Evolutionary conservation across 2,888 invertebrate genomes (phyloP), one percentile per base, ranked within the genome.

Genomic region (Sisyra terminalis): DNA sequence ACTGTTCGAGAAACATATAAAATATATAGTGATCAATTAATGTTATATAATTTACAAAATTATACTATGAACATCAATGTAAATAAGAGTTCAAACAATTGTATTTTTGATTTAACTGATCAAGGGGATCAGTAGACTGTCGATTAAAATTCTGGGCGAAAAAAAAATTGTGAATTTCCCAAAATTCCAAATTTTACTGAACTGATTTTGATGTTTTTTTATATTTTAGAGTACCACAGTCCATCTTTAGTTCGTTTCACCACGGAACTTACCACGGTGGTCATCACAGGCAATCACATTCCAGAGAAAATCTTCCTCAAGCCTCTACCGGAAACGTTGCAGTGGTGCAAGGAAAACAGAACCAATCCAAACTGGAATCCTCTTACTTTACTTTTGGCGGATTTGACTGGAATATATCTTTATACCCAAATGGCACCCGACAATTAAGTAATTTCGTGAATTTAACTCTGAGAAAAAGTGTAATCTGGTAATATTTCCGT

Each of bases 361-460:
- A 32, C 34, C 32, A 35, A 31, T 17, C 29, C 14, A 70, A 70
- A 50, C 55, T 75, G 42, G 78, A 78, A 54, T 74, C 75, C 2
- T 64, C 70, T n/a, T 76, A 73, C 53, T 84, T 86, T 58, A 74
- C 78, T 1, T 86, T 83, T 57, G 84, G 84, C 7, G 78, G 81
- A 18, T 84, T 81, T 58, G 85, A 86, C 55, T 86, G 86, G 86
- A 82, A 80, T 52, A 66, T 85, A 36, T 67, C 75, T 2, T 70
- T 76, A 34, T 69, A 65, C 50, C 74, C 71, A 2, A 66, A 69
- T 44, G 73, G 71, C 24, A 24, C 16, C 3, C 32, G 34, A 16
- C 18, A 42, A 11, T 13, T 35, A 8, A 34, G 42, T 42, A 34
- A 32, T n/a, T 24, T 13, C 11, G 8, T 32, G 32, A 32, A n/a